Conservation (phyloP, 1,140 invertebrate genomes). For the Colletes latitarsis region DNA sequence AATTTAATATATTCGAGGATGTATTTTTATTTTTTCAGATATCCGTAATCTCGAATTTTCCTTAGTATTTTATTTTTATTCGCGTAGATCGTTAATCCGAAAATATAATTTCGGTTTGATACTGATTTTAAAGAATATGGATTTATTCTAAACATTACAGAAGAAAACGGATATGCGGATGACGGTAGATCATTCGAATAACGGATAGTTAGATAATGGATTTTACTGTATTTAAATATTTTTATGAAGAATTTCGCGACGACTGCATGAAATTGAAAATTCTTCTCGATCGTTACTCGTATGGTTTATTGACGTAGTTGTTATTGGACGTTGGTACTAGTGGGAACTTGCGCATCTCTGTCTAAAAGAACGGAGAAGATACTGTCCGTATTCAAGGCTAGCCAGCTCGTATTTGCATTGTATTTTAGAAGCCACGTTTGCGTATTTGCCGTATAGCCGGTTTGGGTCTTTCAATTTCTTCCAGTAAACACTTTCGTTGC, state of each 20-base stretch:
- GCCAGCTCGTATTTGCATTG: constrained; percentile 68
- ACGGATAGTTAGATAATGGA: too few relatives aligned
- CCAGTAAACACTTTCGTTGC: constrained; percentile 24
- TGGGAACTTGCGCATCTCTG: neutral
- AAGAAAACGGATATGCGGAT: neutral
- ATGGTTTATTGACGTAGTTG: neutral
- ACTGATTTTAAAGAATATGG: too few relatives aligned
- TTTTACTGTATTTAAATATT: neutral
- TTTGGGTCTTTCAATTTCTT: constrained; percentile 1
- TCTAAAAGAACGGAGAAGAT: constrained; percentile 26
- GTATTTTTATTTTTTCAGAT: too few relatives aligned
- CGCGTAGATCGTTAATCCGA: too few relatives aligned
- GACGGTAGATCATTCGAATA: too few relatives aligned
- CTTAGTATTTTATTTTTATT: too few relatives aligned
- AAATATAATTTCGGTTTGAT: too few relatives aligned
- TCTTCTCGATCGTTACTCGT: neutral
- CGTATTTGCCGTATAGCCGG: constrained; percentile 17
- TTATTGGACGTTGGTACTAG: neutral
- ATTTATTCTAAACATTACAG: too few relatives aligned
- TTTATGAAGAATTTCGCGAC: too few relatives aligned
- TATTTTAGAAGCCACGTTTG: constrained; percentile 65
- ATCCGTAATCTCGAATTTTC: too few relatives aligned
- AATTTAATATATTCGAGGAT: too few relatives aligned
- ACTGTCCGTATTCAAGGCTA: constrained; percentile 58
- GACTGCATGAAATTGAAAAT: neutral